Base-by-base conservation (phyloP, 2,797 vertebrate genomes). In the Melanotaenia boesemani region DNA sequence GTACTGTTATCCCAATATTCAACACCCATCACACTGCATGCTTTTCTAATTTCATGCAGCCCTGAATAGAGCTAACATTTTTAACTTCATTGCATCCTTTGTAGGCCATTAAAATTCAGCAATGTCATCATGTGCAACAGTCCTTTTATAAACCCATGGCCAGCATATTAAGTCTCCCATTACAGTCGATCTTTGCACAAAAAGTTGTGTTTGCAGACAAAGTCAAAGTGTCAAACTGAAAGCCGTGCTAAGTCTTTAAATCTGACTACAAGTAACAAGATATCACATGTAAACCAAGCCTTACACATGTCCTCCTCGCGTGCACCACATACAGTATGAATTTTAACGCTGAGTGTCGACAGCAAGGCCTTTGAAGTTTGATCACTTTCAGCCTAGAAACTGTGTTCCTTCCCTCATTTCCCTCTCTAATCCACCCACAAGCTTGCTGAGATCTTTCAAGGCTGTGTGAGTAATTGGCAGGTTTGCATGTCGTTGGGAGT, bases 391-490 rank as follows among this genome's bases (percentile, higher is more conserved):
- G 70, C 37, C 73, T 70, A 52, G 36, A 59, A 69, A 46, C 78
- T 9, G 15, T 34, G n/a, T 58, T 70, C 30, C 63, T 58, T 72
- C 67, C 77, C 67, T 60, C 55, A 12, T 77, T 76, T 71, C 56
- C 56, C 65, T 48, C 0, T 7, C 44, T 86, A 82, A 92, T 89
- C 91, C 87, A 59, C 83, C 87, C 82, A 80, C 87, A 67, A 34
- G 52, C 72, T 28, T 65, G 65, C 0, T 15, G 15, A 66, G 68
- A 75, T 75, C 73, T 77, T 82, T 81, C 80, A 70, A 70, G 77
- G 63, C 81, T 32, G 48, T 26, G 59, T 60, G 71, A 85, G 83
- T 90, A 86, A 90, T 88, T 90, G 87, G 81, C 79, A 83, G 77
- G 79, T 82, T 62, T 3, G 4, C 30, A 7, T 66, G 83, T 67